phyloP scores from a whole-genome alignment of 2,888 invertebrate genomes.

The Encarsia formosa region DNA sequence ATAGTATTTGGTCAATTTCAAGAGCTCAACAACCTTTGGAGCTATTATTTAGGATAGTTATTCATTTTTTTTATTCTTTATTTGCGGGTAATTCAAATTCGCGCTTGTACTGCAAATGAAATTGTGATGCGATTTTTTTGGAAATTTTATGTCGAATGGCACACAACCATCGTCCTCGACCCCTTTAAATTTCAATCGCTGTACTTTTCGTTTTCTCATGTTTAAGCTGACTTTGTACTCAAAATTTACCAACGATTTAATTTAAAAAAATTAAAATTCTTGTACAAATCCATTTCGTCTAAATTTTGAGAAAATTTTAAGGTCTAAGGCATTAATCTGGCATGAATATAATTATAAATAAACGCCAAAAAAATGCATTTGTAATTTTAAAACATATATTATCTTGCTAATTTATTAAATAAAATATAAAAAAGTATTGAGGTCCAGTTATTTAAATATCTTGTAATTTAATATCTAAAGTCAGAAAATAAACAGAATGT shows the following conservation, averaged over 20 bases:
- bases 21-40: too few relatives aligned
- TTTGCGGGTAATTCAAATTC: not conserved
- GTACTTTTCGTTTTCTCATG: not conserved
- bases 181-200: slow-evolving; percentile 5
- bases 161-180: slow-evolving; percentile 4
- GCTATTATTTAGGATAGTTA: too few relatives aligned
- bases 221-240: not conserved
- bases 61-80: not conserved
- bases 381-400: too few relatives aligned
- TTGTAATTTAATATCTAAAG: too few relatives aligned
- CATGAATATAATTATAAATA: too few relatives aligned
- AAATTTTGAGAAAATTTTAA: too few relatives aligned
- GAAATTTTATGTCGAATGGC: slow-evolving; percentile 6
- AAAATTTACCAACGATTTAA: not conserved
- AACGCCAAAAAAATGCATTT: too few relatives aligned
- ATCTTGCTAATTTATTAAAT: too few relatives aligned
- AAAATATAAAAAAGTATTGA: too few relatives aligned
- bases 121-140: not conserved
- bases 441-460: too few relatives aligned
- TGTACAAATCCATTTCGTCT: not conserved
- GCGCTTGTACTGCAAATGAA: not conserved
- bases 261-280: not conserved
- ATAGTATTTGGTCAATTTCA: too few relatives aligned
- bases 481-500: not conserved
- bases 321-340: too few relatives aligned